These are phyloP conservation scores for Steatornis caripensis DNA, from an alignment of 2,113 vertebrate genomes.

Conservation along the genomic window DNA sequence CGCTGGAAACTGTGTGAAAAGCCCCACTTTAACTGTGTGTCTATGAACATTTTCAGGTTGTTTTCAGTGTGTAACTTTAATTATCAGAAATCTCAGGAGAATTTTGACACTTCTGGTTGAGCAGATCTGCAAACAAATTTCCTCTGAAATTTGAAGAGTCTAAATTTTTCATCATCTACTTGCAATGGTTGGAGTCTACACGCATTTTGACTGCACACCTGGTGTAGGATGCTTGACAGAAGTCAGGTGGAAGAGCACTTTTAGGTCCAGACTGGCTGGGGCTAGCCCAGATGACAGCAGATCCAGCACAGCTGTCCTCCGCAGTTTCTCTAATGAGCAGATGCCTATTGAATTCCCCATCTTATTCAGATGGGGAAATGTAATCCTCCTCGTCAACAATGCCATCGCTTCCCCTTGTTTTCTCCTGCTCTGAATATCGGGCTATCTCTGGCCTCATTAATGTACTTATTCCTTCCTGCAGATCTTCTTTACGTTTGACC, in stretches of 20 bases:
- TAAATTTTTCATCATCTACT: not conserved
- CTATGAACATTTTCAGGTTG: not conserved
- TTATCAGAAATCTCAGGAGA: not conserved
- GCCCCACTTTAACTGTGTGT: not conserved
- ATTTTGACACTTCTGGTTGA: not conserved
- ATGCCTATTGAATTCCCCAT: not conserved
- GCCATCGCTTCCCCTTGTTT: not conserved
- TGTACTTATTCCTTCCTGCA: not conserved
- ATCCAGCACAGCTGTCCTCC: not conserved
- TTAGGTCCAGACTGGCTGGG: not conserved
- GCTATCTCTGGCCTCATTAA: constrained; percentile 1
- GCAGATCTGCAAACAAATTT: not conserved
- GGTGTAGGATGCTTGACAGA: not conserved
- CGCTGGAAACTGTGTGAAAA: not conserved
- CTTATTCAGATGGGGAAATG: not conserved
- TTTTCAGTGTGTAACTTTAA: not conserved
- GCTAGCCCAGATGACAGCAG: not conserved
- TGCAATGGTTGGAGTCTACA: not conserved
- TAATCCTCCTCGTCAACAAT: not conserved
- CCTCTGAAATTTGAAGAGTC: not conserved
- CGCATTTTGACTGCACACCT: not conserved
- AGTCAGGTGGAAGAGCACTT: not conserved
- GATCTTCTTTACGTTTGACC: not conserved
- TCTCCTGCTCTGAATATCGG: not conserved
- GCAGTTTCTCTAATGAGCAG: not conserved